phyloP scores from a whole-genome alignment of 2,888 invertebrate genomes.

The Heliconius ismenius region DNA sequence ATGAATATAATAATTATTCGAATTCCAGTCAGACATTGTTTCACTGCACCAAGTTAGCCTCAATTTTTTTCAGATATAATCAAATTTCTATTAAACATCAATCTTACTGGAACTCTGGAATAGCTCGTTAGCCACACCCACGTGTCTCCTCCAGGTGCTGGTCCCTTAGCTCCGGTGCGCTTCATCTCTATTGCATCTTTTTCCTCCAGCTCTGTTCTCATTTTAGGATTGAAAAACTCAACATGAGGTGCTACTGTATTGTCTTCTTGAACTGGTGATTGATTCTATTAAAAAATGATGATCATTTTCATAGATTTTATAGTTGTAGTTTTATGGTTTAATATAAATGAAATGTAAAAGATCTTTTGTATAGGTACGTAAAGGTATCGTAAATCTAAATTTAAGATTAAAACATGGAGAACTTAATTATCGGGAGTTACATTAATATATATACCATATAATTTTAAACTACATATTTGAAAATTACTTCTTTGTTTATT shows the following conservation, averaged over 20 bases:
- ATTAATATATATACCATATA: neutral
- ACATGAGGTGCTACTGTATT: slow-evolving; percentile 83
- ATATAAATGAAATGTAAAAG: neutral
- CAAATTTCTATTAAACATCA: neutral
- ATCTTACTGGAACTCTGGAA: slow-evolving; percentile 89
- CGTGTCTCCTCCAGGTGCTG: slow-evolving; percentile 87
- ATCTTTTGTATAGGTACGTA: neutral
- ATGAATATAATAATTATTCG: no score
- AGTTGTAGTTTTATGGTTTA: neutral
- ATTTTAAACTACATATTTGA: no score
- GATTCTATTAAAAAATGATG: slow-evolving; percentile 56
- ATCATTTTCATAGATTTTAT: neutral
- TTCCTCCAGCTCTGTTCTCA: slow-evolving; percentile 84
- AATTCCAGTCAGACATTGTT: no score
- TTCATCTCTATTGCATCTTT: slow-evolving; percentile 84
- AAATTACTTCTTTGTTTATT: neutral
- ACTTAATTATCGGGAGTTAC: neutral
- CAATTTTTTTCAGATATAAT: neutral
- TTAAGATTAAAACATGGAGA: neutral
- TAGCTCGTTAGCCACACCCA: slow-evolving; percentile 95
- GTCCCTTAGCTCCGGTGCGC: slow-evolving; percentile 83
- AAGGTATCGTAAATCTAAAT: neutral
- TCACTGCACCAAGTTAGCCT: no score
- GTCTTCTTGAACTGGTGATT: slow-evolving; percentile 74
- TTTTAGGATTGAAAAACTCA: slow-evolving; percentile 89